These are phyloP conservation scores for Nezara viridula DNA, from an alignment of 2,888 invertebrate genomes.

Conservation along the genomic window DNA sequence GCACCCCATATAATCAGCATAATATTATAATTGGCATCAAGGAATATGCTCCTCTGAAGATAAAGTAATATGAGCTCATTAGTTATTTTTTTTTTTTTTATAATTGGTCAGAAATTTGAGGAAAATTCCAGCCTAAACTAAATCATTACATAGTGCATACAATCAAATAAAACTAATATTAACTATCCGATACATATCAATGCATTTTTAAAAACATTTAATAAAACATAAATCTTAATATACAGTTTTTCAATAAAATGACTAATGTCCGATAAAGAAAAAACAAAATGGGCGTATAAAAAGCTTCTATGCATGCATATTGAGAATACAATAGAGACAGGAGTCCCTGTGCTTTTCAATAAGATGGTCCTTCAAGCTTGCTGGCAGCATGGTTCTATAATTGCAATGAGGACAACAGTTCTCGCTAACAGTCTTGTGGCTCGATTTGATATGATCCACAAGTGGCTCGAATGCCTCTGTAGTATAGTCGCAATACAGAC, in stretches of 20 bases:
- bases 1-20: background rate
- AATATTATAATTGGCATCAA: background rate
- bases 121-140: background rate
- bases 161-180: background rate
- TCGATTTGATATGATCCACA: background rate
- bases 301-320: background rate
- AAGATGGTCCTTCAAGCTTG: background rate
- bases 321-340: background rate
- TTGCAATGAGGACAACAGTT: constrained; percentile 9
- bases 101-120: background rate
- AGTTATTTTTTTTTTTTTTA: too few species aligned
- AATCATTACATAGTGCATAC: background rate
- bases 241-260: background rate
- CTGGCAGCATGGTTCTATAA: background rate
- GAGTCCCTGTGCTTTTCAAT: background rate
- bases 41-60: background rate
- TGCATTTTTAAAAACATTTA: background rate
- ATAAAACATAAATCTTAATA: background rate
- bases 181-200: background rate
- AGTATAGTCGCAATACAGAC: background rate
- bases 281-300: background rate
- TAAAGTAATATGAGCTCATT: background rate
- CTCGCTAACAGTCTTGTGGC: background rate
- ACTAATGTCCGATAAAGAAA: background rate
- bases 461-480: background rate